Evolutionary conservation across 2,797 vertebrate genomes (phyloP), one percentile per base, ranked within the genome.

Genomic region (Premnoplex brunnescens): DNA sequence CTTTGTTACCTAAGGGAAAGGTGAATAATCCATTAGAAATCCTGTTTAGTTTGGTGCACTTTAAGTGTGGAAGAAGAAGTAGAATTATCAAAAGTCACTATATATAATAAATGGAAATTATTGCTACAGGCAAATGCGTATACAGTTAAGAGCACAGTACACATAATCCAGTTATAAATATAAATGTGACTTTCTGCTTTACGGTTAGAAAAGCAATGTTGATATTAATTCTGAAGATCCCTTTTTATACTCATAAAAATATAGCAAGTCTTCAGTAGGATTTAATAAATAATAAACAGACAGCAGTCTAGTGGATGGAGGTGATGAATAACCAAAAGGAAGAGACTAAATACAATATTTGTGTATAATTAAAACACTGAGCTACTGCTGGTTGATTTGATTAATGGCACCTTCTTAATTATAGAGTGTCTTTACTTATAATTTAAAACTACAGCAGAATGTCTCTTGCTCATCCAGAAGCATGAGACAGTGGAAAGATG

Each of bases 201-300:
- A 93, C 11, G 60, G 93, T 95, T 96, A 91, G 94, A 96, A 95
- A 94, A 80, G 56, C 87, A 92, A 93, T 80, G 89, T 85, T 94
- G 66, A 44, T 91, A 94, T 97, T 95, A 95, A 86, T 96, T 96
- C 69, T 93, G 91, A 95, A 96, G 77, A 89, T 95, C 66, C 81
- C 91, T 93, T 97, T 84, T 92, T 91, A 79, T 79, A 75, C 78
- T 93, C 91, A 92, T 95, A 96, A 97, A 96, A 96, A 92, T 91
- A 95, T n/a, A 96, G 39, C 71, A 95, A 91, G 72, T 88, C 96
- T 96, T 94, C 87, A 82, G 84, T 69, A 89, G 72, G 59, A 89
- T 94, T 94, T 97, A 96, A 97, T 97, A 96, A 96, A 97, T 97
- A 96, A 96, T 94, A 96, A 97, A 96, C 91, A 94, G 93, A 85